phyloP scores from a whole-genome alignment of 1,140 invertebrate species.

The Saccostrea echinata region DNA sequence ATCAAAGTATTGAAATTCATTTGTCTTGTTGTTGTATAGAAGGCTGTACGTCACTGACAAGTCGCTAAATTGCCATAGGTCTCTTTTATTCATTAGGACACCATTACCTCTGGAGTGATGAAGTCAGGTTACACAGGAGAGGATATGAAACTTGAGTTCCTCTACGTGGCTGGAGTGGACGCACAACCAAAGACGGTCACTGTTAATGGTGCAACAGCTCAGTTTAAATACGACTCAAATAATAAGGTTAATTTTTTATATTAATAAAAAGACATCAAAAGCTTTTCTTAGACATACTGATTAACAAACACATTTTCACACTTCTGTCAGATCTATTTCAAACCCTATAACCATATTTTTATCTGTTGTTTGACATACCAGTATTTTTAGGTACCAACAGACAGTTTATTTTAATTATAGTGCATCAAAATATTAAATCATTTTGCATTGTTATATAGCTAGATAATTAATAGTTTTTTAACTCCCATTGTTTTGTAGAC shows the following conservation, averaged over 20 bases:
- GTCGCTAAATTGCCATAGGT: no score
- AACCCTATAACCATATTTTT: no score
- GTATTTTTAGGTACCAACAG: no score
- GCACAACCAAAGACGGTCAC: background rate
- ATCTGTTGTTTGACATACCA: no score
- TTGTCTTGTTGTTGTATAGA: no score
- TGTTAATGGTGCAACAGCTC: background rate
- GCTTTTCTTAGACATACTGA: no score
- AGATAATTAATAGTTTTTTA: background rate
- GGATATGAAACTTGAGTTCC: background rate
- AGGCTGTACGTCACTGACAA: no score
- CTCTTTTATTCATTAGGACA: background rate
- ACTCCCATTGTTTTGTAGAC: background rate
- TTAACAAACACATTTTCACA: no score
- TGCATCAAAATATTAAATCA: background rate
- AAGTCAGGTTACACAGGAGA: slow-evolving; percentile 14
- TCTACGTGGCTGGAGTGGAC: background rate
- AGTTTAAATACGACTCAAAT: slow-evolving; percentile 16
- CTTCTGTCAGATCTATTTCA: no score
- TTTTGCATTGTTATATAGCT: background rate
- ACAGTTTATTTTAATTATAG: background rate
- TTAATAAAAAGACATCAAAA: background rate
- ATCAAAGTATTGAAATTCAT: no score
- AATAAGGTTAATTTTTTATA: background rate
- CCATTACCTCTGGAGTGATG: background rate